These are phyloP conservation scores for Bergia puertoricense DNA, from an alignment of 92 coral and sea anemone species.

Conservation along the genomic window DNA sequence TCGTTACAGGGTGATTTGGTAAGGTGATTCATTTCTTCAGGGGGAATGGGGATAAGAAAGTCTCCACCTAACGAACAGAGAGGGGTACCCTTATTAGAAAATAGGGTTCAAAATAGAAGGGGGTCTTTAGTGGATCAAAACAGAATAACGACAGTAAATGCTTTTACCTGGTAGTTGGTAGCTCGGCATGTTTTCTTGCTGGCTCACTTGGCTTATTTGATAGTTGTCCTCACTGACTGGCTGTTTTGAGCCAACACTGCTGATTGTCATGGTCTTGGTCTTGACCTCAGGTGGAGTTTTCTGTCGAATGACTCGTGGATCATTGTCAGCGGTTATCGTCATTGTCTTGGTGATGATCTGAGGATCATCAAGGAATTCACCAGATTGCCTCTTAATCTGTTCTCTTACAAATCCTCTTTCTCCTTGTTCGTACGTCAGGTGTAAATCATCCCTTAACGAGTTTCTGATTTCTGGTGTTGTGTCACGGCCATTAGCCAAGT, in stretches of 20 bases:
- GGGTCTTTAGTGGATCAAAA: not conserved
- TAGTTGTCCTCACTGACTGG: conserved; percentile 50
- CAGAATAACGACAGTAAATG: not conserved
- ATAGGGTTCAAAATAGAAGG: not conserved
- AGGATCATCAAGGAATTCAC: conserved; percentile 60
- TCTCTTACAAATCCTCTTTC: conserved; percentile 87
- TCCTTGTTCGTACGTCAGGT: conserved; percentile 83
- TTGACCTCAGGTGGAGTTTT: conserved; percentile 73
- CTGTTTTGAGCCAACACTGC: conserved; percentile 54
- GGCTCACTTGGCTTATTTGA: conserved; percentile 8
- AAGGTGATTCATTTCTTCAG: conserved; percentile 20
- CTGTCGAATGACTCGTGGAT: conserved; percentile 72
- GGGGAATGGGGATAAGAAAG: conserved; percentile 52
- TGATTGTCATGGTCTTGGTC: conserved; percentile 72
- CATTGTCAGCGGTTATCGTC: conserved; percentile 70
- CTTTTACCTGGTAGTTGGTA: conserved; percentile 33
- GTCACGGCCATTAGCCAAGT: conserved; percentile 31
- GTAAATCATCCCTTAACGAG: conserved; percentile 64
- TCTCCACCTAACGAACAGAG: conserved; percentile 47
- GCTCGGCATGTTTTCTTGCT: conserved; percentile 39
- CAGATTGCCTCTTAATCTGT: conserved; percentile 70
- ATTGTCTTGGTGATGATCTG: conserved; percentile 77
- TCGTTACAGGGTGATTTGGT: conserved; percentile 42
- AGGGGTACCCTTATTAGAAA: conserved; percentile 37
- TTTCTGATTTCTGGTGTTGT: conserved; percentile 64